Evolutionary conservation across 2,113 vertebrate species (phyloP).

Genomic region (Sapajus apella): DNA sequence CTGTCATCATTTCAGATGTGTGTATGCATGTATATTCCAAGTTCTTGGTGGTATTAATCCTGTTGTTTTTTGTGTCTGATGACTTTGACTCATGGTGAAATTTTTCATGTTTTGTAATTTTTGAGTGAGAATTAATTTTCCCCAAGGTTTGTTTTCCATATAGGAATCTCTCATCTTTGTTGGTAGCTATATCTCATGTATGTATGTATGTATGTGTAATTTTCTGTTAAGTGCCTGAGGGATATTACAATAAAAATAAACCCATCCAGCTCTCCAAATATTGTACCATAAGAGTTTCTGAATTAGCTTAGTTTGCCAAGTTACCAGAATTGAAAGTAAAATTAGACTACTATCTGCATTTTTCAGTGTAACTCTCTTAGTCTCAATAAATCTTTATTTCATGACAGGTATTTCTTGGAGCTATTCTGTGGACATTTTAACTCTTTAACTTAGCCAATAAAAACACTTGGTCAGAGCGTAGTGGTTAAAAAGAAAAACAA

Average conservation of each 20-base stretch:
- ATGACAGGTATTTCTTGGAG: slow-evolving; percentile 1
- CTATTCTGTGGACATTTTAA: background rate
- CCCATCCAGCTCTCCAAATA: background rate
- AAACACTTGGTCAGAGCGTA: background rate
- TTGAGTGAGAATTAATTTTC: background rate
- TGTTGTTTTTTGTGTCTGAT: background rate
- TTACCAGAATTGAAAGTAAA: slow-evolving; percentile 13
- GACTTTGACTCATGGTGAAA: background rate
- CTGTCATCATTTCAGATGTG: background rate
- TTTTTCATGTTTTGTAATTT: slow-evolving; percentile 12
- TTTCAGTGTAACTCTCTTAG: background rate
- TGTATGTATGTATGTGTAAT: background rate
- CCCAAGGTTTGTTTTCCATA: background rate
- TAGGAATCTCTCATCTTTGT: background rate
- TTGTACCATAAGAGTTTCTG: background rate
- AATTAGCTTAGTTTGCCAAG: slow-evolving; percentile 27
- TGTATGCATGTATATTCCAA: background rate
- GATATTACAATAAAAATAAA: slow-evolving; percentile 41
- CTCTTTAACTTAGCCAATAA: slow-evolving; percentile 25
- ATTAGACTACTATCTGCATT: background rate
- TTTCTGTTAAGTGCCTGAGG: background rate
- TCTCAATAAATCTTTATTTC: slow-evolving; percentile 21
- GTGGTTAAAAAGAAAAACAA: background rate
- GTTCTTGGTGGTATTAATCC: background rate
- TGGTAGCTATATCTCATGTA: background rate